phyloP scores from a whole-genome alignment of 2,113 vertebrate genomes.

The Cariama cristata region DNA sequence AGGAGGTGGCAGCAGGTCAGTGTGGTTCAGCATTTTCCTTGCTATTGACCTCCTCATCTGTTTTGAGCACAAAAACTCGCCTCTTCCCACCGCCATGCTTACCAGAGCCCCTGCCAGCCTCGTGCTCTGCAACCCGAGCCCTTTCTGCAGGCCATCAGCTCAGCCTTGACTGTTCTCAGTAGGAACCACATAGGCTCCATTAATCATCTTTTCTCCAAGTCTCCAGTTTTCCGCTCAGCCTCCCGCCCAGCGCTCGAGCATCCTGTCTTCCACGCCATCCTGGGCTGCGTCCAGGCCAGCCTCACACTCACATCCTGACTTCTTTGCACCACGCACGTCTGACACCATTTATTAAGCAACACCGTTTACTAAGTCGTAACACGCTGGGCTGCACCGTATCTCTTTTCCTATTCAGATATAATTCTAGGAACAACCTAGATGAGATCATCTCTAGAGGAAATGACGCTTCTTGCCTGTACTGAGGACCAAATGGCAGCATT shows the following conservation, averaged over 20 bases:
- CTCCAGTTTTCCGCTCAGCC: neutral
- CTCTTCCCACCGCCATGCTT: neutral
- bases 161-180: neutral
- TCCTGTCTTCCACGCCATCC: neutral
- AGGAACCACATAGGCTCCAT: neutral
- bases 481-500: neutral
- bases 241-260: neutral
- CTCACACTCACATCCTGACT: neutral
- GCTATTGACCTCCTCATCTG: neutral
- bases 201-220: conserved; percentile 1
- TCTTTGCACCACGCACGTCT: neutral
- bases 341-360: neutral
- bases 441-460: neutral
- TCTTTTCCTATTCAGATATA: neutral
- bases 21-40: neutral
- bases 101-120: neutral
- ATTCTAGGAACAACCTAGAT: neutral
- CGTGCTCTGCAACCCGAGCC: neutral
- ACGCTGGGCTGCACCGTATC: neutral
- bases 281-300: neutral
- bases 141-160: neutral
- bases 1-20: neutral
- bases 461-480: neutral
- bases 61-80: neutral
- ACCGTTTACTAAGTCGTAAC: neutral